Evolutionary conservation across 2,113 vertebrate species (phyloP), one percentile per base, ranked within the genome.

Genomic region (Harpagus bidentatus): DNA sequence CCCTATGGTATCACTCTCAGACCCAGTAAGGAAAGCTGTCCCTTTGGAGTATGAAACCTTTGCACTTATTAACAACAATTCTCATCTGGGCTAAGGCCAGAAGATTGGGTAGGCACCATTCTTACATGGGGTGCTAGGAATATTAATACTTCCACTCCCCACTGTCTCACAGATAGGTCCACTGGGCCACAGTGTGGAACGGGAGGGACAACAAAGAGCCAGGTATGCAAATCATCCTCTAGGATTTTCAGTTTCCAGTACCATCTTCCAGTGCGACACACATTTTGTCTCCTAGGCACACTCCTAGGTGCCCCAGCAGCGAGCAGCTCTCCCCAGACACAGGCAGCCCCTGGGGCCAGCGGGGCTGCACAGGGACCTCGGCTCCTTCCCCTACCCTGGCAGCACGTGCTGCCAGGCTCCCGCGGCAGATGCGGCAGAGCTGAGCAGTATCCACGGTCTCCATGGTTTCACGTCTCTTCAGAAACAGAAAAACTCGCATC

Each of bases 101-200:
- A 25, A 63, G 47, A 26, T 0, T 58, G 63, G 25, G 31, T 32
- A 48, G 28, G 67, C 58, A 63, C 32, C 28, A 3, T 29, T 43
- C 32, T 26, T 42, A 21, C 0, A 0, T 5, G n/a, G 8, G 11
- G 43, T 2, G 0, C 70, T 76, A 63, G 32, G 14, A 82, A 22
- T 16, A n/a, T 6, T 1, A 45, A 31, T 4, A 6, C 2, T 80
- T 43, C n/a, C 21, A 29, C 43, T 92, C 17, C 56, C 16, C 38
- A 3, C 14, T 12, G 29, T 13, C 43, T 52, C 72, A 47, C 43
- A 56, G 48, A 31, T 5, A 13, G 3, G 13, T 52, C 82, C 3
- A 4, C 1, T 22, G 67, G 65, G 69, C 53, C 62, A 20, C 31
- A 22, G 34, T 0, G 52, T 11, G 67, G 52, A 82, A 55, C 7